Conservation (phyloP, 2,888 invertebrate species). For the Drosophila merina region DNA sequence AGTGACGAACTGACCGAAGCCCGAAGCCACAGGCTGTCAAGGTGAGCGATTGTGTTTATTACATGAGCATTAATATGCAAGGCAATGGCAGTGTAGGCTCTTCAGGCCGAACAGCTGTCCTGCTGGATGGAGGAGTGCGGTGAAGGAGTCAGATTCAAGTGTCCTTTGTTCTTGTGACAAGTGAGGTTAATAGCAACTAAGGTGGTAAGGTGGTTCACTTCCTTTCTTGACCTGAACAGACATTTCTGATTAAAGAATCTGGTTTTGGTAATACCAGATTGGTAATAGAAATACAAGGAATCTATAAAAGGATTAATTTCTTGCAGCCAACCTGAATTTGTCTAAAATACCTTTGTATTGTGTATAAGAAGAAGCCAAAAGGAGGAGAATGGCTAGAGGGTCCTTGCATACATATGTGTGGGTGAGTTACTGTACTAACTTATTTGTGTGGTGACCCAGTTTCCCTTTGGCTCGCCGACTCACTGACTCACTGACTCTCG, state of each 20-base stretch:
- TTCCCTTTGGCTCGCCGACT: slow-evolving; percentile 32
- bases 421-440: slow-evolving; percentile 26
- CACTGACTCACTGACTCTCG: slow-evolving; percentile 30
- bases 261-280: too few relatives aligned
- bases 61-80: slow-evolving; percentile 68
- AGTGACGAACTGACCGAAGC: slow-evolving; percentile 31
- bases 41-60: slow-evolving; percentile 73
- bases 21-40: slow-evolving; percentile 58
- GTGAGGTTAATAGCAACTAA: slow-evolving; percentile 50
- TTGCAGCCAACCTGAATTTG: slow-evolving; percentile 6
- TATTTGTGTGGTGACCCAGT: slow-evolving; percentile 49
- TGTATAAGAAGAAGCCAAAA: neutral
- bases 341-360: neutral
- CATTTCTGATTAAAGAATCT: too few relatives aligned
- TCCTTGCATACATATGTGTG: neutral
- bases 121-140: slow-evolving; percentile 10
- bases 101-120: neutral
- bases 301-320: slow-evolving; percentile 4
- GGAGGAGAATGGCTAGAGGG: neutral
- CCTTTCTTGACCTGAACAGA: neutral
- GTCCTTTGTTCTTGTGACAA: slow-evolving; percentile 38
- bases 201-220: slow-evolving; percentile 4
- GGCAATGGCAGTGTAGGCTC: slow-evolving; percentile 16
- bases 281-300: slow-evolving; percentile 1
- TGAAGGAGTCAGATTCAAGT: slow-evolving; percentile 17